Percentiles rank a stretch among this genome's conserved stretches.
Conservation (phyloP, 2,113 vertebrate species). For the Microtus ochrogaster region DNA sequence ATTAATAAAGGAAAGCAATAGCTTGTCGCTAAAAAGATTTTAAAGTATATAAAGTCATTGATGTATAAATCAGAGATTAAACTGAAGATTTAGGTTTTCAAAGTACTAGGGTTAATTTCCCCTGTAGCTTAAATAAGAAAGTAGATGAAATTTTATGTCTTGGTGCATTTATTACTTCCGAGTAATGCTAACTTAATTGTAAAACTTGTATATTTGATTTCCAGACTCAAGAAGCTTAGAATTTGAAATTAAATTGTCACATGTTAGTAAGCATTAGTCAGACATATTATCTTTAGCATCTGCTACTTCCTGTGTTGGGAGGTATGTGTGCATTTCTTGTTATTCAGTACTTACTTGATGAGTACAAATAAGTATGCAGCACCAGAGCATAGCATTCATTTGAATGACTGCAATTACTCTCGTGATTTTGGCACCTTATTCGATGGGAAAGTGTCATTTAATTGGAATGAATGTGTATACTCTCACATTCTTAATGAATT, state of each 20-base stretch:
- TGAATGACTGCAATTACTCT: conserved; percentile 66
- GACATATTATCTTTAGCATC: conserved; percentile 20
- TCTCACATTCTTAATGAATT: conserved; percentile 63
- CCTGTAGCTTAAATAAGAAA: conserved; percentile 46
- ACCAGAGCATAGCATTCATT: conserved; percentile 50
- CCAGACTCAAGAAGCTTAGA: background rate
- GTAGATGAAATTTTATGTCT: conserved; percentile 46
- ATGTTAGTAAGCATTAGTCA: conserved; percentile 42
- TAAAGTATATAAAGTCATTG: conserved; percentile 42
- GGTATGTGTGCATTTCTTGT: conserved; percentile 50
- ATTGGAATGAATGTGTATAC: conserved; percentile 53
- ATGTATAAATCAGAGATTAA: conserved; percentile 41
- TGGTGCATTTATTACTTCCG: conserved; percentile 2
- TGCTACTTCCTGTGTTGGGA: conserved; percentile 38
- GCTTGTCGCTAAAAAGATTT: background rate
- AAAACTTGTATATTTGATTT: conserved; percentile 52
- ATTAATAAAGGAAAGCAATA: background rate
- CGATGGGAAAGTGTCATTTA: conserved; percentile 61
- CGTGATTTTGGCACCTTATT: conserved; percentile 60
- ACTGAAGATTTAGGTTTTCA: background rate
- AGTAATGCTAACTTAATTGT: conserved; percentile 21
- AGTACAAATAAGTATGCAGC: conserved; percentile 43
- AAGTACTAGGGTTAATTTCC: conserved; percentile 35
- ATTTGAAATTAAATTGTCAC: conserved; percentile 49
- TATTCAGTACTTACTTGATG: conserved; percentile 23